Percentiles rank a stretch among this genome's conserved stretches.
Evolutionary conservation across 2,797 vertebrate species (phyloP).

Genomic region (Molossus alvarezi): DNA sequence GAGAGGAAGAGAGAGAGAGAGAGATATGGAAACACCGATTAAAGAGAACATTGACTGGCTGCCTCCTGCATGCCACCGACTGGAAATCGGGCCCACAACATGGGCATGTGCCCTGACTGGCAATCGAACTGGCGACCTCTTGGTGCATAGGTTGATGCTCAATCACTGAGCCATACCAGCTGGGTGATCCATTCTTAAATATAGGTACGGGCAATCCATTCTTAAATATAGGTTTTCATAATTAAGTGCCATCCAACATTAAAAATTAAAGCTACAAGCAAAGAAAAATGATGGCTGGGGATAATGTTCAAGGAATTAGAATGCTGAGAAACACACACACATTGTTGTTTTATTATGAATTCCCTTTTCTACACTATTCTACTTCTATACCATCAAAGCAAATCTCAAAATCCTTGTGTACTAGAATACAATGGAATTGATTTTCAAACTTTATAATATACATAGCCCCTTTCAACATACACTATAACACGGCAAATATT

Average conservation of each 20-base stretch:
- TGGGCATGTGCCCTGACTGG: too few relatives aligned
- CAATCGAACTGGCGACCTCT: too few relatives aligned
- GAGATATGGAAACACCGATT: too few relatives aligned
- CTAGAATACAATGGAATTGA: neutral
- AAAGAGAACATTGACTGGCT: too few relatives aligned
- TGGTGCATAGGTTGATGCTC: too few relatives aligned
- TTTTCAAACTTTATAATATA: neutral
- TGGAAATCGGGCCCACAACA: too few relatives aligned
- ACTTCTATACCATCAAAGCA: neutral
- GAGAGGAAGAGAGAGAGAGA: too few relatives aligned
- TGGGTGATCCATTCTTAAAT: conserved; percentile 3
- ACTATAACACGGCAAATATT: neutral
- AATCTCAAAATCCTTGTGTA: conserved; percentile 22
- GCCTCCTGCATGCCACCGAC: too few relatives aligned
- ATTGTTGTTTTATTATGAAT: neutral
- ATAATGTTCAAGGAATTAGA: conserved; percentile 5
- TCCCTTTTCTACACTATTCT: neutral
- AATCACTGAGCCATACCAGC: too few relatives aligned
- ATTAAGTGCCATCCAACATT: neutral
- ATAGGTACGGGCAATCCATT: neutral
- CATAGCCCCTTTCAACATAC: fast-evolving
- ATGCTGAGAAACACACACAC: neutral
- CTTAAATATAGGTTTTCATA: conserved; percentile 17
- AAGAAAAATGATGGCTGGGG: neutral
- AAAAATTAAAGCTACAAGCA: conserved; percentile 27